A percentile compares a stretch with the other conserved stretches of the same genome.
These are phyloP conservation scores for Whitmania pigra DNA, from an alignment of 1,140 invertebrate genomes.

Conservation along the genomic window DNA sequence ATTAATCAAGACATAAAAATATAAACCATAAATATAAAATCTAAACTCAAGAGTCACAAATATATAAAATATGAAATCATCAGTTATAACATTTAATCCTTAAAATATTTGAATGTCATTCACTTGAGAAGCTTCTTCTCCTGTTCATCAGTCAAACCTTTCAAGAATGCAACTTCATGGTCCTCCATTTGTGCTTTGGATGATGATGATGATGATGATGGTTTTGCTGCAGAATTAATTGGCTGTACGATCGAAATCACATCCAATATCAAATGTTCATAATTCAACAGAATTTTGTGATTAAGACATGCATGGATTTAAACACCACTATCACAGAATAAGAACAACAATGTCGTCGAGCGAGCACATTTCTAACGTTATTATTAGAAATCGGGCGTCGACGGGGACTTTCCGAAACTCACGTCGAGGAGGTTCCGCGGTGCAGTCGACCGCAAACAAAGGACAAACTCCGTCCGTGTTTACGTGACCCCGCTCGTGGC, in stretches of 20 bases:
- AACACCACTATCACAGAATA: background rate
- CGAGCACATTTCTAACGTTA: background rate
- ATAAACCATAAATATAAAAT: too few species aligned
- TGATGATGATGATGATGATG: too few species aligned
- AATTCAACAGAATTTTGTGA: background rate
- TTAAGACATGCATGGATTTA: background rate
- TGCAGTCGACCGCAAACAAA: conserved; percentile 52
- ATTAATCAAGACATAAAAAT: too few species aligned
- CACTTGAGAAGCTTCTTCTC: conserved; percentile 76
- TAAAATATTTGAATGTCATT: background rate
- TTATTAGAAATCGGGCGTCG: background rate
- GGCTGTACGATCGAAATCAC: background rate
- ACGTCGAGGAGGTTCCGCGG: conserved; percentile 39
- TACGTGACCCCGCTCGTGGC: conserved; percentile 98
- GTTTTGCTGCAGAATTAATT: conserved; percentile 1
- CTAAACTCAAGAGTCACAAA: too few species aligned
- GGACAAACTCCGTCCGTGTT: conserved; percentile 96
- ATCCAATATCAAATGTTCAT: background rate
- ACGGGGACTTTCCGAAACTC: conserved; percentile 18
- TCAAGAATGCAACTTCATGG: conserved; percentile 61
- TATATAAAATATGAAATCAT: too few species aligned
- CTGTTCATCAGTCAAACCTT: conserved; percentile 68
- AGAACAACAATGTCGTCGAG: background rate
- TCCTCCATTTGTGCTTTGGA: conserved; percentile 24
- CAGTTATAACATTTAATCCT: too few species aligned